Conservation (phyloP, 1,140 invertebrate genomes). For the Adoxophyes honmai region DNA sequence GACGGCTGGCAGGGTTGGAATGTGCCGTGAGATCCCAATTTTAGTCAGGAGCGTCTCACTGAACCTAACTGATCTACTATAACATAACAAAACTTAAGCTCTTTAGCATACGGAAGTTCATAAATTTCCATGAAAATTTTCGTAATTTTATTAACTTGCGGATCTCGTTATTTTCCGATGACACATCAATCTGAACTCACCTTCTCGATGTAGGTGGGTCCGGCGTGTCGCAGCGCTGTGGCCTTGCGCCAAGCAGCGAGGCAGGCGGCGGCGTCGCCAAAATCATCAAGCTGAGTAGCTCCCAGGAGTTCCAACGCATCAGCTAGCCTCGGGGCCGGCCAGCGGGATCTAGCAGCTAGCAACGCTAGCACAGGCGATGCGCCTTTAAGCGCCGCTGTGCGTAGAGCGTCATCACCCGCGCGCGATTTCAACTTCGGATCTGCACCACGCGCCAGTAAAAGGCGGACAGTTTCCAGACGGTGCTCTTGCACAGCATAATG, state of each 20-base stretch:
- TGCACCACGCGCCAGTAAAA: slow-evolving; percentile 89
- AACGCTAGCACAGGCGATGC: slow-evolving; percentile 88
- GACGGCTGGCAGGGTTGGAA: too few relatives aligned
- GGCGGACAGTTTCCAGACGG: slow-evolving; percentile 88
- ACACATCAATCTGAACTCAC: too few relatives aligned
- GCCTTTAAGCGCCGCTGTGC: slow-evolving; percentile 93
- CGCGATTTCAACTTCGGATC: slow-evolving; percentile 86
- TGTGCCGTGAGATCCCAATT: too few relatives aligned
- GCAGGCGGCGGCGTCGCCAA: slow-evolving; percentile 83
- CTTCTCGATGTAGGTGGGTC: slow-evolving; percentile 23
- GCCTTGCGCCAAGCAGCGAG: slow-evolving; percentile 84
- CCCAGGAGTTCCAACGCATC: slow-evolving; percentile 92
- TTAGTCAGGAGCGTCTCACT: too few relatives aligned
- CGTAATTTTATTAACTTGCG: too few relatives aligned
- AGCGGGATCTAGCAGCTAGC: slow-evolving; percentile 81
- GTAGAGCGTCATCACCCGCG: slow-evolving; percentile 93
- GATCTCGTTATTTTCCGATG: too few relatives aligned
- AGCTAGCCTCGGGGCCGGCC: slow-evolving; percentile 83
- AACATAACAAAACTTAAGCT: too few relatives aligned
- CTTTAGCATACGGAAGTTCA: too few relatives aligned
- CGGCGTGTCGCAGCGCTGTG: slow-evolving; percentile 68
- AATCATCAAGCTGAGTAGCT: slow-evolving; percentile 89
- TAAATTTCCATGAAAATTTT: too few relatives aligned
- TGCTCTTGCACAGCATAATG: slow-evolving; percentile 96
- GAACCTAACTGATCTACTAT: too few relatives aligned